Base-by-base conservation (phyloP, 1,140 invertebrate species). In the Drosophila dunni region DNA sequence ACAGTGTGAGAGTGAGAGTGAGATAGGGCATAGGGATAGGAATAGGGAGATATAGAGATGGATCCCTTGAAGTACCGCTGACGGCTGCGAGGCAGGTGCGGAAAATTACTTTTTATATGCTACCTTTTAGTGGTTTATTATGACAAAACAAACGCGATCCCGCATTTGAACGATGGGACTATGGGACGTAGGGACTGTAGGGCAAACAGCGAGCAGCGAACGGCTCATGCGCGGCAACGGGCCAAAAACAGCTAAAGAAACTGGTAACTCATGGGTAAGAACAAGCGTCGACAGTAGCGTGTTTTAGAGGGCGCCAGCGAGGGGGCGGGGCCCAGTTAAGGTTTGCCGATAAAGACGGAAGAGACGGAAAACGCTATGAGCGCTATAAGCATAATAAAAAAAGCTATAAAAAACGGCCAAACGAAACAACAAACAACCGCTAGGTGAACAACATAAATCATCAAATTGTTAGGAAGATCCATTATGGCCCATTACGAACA, bases 381-480 rank as follows among this genome's bases (percentile, higher is more conserved):
- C 69, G 62, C 69, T 86, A 86, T 88, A 79, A 88, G 78, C 77
- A 85, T 75, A 70, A 79, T 84, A 20, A 85, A 85, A 79, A 85
- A 63, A 85, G 80, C 68, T 78, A 90, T 82, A 78, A 80, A 79
- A 53, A 67, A 78, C n/a, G 75, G 9, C 15, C 73, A 73, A 60
- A 46, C 62, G 48, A 34, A 72, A 72, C 45, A 79, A 82, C 70
- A 91, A 90, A 82, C 70, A 91, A 90, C 88, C 83, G 88, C 88
- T 88, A 88, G 81, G 66, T 76, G 70, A 75, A 76, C 73, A 83
- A 91, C 88, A 91, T 91, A 91, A 91, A 91, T 91, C 88, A 91
- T 91, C 89, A 86, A 91, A 91, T 91, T 89, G 88, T 91, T 91
- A 89, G 88, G 79, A 82, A 85, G 88, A 91, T 90, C 89, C 89